These are phyloP conservation scores for Brienomyrus brachyistius DNA, from an alignment of 2,113 vertebrate genomes.

Conservation along the genomic window DNA sequence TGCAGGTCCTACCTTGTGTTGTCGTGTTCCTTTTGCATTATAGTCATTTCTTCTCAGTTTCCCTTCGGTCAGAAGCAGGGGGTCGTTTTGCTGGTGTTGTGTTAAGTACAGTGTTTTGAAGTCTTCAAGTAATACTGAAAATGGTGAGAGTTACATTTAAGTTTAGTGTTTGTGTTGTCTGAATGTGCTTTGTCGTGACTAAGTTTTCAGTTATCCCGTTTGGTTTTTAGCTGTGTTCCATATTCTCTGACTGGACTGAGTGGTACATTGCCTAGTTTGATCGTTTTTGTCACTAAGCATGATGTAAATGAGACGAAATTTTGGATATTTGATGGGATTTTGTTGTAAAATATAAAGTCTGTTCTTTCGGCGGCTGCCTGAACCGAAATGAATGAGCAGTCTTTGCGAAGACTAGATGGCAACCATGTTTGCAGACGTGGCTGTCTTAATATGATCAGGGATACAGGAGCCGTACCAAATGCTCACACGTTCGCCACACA, in stretches of 20 bases:
- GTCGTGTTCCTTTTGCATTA: slow-evolving; percentile 64
- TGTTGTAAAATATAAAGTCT: not conserved
- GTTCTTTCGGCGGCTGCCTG: not conserved
- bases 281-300: not conserved
- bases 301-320: not conserved
- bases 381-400: not conserved
- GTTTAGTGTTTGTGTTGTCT: not conserved
- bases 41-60: slow-evolving; percentile 51
- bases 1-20: slow-evolving; percentile 47
- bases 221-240: not conserved
- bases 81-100: not conserved
- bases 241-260: not conserved
- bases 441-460: slow-evolving; percentile 10
- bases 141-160: slow-evolving; percentile 13
- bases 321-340: not conserved
- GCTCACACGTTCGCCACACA: not conserved
- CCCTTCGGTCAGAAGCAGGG: not conserved
- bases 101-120: not conserved
- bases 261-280: slow-evolving; percentile 9
- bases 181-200: not conserved
- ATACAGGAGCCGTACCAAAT: not conserved
- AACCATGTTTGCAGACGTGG: slow-evolving; percentile 50
- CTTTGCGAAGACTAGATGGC: not conserved
- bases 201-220: not conserved
- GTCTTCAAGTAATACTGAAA: not conserved